Conservation (phyloP, 2,888 invertebrate species). For the Drosophila fungiperda region DNA sequence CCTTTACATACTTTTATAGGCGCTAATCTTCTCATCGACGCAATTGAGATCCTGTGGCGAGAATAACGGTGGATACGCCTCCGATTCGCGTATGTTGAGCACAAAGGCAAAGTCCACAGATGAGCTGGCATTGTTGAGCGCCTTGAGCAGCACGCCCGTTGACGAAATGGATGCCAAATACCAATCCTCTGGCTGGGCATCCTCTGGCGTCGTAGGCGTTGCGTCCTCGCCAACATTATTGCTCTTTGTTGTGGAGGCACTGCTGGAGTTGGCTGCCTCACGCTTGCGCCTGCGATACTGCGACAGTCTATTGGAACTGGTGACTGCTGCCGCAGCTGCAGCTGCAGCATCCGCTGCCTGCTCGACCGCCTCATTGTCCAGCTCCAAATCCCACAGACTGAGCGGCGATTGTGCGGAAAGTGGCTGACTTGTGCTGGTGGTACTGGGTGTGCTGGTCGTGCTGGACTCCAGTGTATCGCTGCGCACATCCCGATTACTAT, state of each 20-base stretch:
- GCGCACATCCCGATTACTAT: conserved; percentile 83
- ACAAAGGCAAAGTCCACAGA: conserved; percentile 89
- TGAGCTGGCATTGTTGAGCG: conserved; percentile 82
- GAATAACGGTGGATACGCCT: conserved; percentile 86
- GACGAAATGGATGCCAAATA: conserved; percentile 83
- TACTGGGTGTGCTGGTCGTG: conserved; percentile 11
- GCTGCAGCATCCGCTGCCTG: conserved; percentile 59
- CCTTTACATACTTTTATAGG: conserved; percentile 81
- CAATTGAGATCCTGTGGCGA: conserved; percentile 89
- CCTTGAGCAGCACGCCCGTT: conserved; percentile 85
- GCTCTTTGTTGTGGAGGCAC: conserved; percentile 23
- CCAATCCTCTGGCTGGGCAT: conserved; percentile 62
- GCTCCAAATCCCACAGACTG: conserved; percentile 86
- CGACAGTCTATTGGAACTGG: conserved; percentile 26
- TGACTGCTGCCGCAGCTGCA: conserved; percentile 35
- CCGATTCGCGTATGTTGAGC: conserved; percentile 90
- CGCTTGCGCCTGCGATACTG: conserved; percentile 58
- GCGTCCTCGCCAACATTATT: conserved; percentile 41
- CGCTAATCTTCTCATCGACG: conserved; percentile 87
- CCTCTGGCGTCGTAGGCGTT: conserved; percentile 27
- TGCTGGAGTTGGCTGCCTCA: conserved; percentile 39
- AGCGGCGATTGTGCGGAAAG: conserved; percentile 71
- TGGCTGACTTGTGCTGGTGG: conserved; percentile 54
- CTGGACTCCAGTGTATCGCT: conserved; percentile 70
- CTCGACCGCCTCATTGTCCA: conserved; percentile 86